Conservation (phyloP, 1,140 invertebrate species). For the Hypothenemus hampei region DNA sequence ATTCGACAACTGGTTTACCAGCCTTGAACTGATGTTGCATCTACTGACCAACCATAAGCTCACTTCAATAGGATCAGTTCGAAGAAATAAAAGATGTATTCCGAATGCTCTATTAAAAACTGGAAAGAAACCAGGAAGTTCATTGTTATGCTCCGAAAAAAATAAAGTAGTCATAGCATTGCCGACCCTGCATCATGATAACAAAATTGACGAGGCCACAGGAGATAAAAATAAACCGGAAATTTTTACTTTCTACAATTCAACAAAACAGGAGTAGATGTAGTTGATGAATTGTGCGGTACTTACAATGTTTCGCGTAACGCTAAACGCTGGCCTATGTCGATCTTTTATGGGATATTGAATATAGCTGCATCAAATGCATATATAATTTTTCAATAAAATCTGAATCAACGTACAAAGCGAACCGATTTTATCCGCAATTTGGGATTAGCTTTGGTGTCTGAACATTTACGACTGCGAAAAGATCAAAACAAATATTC, state of each 20-base stretch:
- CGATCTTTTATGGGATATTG: conserved; percentile 22
- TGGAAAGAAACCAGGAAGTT: neutral
- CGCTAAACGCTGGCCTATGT: conserved; percentile 22
- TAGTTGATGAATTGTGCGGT: conserved; percentile 20
- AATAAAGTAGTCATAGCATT: conserved; percentile 33
- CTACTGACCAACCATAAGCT: conserved; percentile 30
- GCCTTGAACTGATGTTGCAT: conserved; percentile 19
- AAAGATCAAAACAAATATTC: too few species aligned
- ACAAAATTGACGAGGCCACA: conserved; percentile 9
- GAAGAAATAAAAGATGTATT: conserved; percentile 35
- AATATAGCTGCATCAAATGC: conserved; percentile 21
- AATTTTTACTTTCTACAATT: conserved; percentile 26
- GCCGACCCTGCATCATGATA: conserved; percentile 34
- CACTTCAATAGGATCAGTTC: conserved; percentile 37
- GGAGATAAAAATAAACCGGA: conserved; percentile 21
- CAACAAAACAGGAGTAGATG: conserved; percentile 27
- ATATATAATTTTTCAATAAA: too few species aligned
- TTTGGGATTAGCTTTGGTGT: too few species aligned
- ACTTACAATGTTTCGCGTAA: conserved; percentile 19
- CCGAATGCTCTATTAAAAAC: neutral
- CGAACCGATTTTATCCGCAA: too few species aligned
- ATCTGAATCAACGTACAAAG: too few species aligned
- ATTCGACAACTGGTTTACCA: conserved; percentile 22
- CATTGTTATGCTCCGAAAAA: conserved; percentile 33
- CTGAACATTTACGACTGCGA: too few species aligned